Conservation (phyloP, 2,113 vertebrate species). For the Lepus europaeus region DNA sequence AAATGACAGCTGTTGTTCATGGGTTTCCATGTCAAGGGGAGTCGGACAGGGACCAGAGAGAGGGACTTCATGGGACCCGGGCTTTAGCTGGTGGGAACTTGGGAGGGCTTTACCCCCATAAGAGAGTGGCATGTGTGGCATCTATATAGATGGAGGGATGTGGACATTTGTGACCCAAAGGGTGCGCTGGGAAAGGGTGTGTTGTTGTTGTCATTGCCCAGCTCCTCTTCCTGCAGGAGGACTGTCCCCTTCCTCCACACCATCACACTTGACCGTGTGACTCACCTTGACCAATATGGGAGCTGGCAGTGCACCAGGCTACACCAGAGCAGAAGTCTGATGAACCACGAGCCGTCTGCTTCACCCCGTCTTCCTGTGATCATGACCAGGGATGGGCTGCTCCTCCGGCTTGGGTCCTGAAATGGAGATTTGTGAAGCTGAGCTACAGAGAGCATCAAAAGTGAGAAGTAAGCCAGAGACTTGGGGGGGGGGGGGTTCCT, state of each 20-base stretch:
- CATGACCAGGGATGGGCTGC: neutral
- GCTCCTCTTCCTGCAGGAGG: neutral
- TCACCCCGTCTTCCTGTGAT: neutral
- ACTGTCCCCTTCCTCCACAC: accelerated
- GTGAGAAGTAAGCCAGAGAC: neutral
- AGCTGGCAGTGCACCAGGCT: neutral
- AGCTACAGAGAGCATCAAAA: neutral
- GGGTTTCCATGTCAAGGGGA: neutral
- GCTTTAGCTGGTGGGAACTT: neutral
- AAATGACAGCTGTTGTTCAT: neutral
- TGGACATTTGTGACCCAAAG: neutral
- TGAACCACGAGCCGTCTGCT: neutral
- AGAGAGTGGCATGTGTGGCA: neutral
- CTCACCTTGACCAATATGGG: neutral
- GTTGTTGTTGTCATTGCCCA: accelerated
- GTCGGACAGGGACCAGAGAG: neutral
- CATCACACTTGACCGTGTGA: neutral
- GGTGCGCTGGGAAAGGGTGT: neutral
- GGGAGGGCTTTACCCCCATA: neutral
- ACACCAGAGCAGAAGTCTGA: neutral
- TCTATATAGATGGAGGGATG: neutral
- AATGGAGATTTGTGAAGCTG: neutral
- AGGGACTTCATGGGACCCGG: neutral
- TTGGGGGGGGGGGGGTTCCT: neutral
- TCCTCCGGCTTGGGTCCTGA: neutral